phyloP scores from a whole-genome alignment of 2,888 invertebrate genomes.

The Pyrocoelia pectoralis region DNA sequence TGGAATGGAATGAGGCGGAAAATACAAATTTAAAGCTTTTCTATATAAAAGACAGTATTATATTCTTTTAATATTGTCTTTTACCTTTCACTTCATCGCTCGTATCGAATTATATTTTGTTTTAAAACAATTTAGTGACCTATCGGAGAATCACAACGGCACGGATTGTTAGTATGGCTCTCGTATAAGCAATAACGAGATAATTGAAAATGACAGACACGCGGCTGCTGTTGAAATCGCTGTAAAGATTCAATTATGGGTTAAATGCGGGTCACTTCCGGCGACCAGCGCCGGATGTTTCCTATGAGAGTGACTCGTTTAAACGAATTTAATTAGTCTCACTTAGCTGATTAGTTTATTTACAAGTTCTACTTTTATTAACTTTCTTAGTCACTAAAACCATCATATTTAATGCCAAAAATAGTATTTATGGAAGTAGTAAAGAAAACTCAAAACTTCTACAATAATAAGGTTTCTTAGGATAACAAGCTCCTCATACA shows the following conservation, averaged over 20 bases:
- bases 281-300: constrained; percentile 29
- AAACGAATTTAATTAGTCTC: constrained; percentile 22
- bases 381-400: not conserved
- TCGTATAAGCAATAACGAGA: constrained; percentile 18
- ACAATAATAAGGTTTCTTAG: not conserved
- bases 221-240: constrained; percentile 28
- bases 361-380: not conserved
- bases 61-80: not conserved
- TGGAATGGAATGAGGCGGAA: constrained; percentile 9
- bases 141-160: not conserved
- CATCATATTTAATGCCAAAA: not conserved
- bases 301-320: constrained; percentile 27
- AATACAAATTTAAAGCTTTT: constrained; percentile 11
- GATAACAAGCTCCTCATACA: not conserved
- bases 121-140: not conserved
- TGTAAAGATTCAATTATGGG: constrained; percentile 33
- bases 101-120: too few relatives aligned
- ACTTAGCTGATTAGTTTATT: constrained; percentile 6
- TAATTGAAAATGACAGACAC: constrained; percentile 32
- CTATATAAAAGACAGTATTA: not conserved
- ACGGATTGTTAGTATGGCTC: constrained; percentile 17
- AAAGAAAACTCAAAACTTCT: not conserved
- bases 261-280: constrained; percentile 35
- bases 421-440: not conserved
- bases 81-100: not conserved